Percentiles rank a stretch among this genome's conserved stretches.
Conservation (phyloP, 2,888 invertebrate species). For the Caradrina clavipalpis region DNA sequence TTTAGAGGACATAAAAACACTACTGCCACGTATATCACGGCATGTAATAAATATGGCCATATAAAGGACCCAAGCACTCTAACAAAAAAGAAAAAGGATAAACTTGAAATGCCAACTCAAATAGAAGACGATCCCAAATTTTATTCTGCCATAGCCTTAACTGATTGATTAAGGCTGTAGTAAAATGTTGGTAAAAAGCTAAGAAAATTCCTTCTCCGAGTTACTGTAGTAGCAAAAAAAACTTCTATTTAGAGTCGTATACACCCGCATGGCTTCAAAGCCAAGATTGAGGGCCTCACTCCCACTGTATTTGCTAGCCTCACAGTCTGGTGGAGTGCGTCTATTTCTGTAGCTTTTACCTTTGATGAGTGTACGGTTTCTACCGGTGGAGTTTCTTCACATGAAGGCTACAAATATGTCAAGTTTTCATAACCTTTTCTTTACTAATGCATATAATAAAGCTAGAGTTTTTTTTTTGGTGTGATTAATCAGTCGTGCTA, state of each 20-base stretch:
- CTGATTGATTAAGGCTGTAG: not conserved
- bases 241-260: slow-evolving; percentile 31
- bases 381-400: slow-evolving; percentile 10
- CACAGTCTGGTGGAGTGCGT: slow-evolving; percentile 32
- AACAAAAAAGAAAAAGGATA: too few relatives aligned
- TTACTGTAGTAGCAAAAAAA: slow-evolving; percentile 34
- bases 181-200: too few relatives aligned
- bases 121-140: not conserved
- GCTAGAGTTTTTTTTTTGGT: too few relatives aligned
- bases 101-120: too few relatives aligned
- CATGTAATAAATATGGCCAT: too few relatives aligned
- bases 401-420: not conserved
- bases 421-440: not conserved
- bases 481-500: too few relatives aligned
- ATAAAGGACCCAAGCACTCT: too few relatives aligned
- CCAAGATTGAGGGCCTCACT: slow-evolving; percentile 49
- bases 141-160: not conserved
- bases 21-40: too few relatives aligned
- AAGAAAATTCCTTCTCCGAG: slow-evolving; percentile 11
- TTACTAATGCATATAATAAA: not conserved
- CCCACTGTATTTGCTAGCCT: slow-evolving; percentile 32
- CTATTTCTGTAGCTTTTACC: slow-evolving; percentile 47
- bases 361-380: slow-evolving; percentile 18
- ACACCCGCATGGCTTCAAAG: slow-evolving; percentile 47
- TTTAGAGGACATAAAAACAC: too few relatives aligned